phyloP scores from a whole-genome alignment of 2,797 vertebrate species.

The Cirrhinus mrigala region DNA sequence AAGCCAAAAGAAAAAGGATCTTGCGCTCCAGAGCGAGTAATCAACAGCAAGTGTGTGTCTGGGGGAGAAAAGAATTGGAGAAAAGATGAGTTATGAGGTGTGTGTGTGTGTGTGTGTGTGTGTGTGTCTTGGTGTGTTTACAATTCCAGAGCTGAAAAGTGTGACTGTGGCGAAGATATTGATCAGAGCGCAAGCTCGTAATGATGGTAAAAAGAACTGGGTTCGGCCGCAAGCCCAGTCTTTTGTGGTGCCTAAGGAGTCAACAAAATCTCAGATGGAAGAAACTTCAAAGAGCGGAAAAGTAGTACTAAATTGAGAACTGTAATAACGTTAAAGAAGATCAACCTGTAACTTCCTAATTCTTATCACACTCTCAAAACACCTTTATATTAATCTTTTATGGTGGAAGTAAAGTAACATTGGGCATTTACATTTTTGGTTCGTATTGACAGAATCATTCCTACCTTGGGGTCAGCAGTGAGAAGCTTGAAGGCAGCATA shows the following conservation, averaged over 20 bases:
- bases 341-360: not conserved
- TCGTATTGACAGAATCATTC: not conserved
- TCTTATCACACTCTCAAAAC: not conserved
- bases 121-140: constrained; percentile 47
- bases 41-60: constrained; percentile 26
- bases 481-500: constrained; percentile 98
- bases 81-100: constrained; percentile 56
- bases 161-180: constrained; percentile 32
- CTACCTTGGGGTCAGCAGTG: constrained; percentile 96
- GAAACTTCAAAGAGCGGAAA: constrained; percentile 11
- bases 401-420: not conserved
- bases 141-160: constrained; percentile 36
- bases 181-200: constrained; percentile 34
- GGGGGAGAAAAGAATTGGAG: constrained; percentile 7
- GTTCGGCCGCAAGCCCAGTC: constrained; percentile 12
- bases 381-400: not conserved
- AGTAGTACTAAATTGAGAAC: constrained; percentile 18
- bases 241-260: constrained; percentile 34
- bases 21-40: constrained; percentile 8
- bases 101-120: not conserved
- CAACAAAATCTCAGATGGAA: not conserved
- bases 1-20: constrained; percentile 12
- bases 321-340: constrained; percentile 15
- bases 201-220: constrained; percentile 42
- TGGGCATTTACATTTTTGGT: not conserved